Evolutionary conservation across 2,113 vertebrate genomes (phyloP), one percentile per base, ranked within the genome.

Genomic region (Gadus macrocephalus): DNA sequence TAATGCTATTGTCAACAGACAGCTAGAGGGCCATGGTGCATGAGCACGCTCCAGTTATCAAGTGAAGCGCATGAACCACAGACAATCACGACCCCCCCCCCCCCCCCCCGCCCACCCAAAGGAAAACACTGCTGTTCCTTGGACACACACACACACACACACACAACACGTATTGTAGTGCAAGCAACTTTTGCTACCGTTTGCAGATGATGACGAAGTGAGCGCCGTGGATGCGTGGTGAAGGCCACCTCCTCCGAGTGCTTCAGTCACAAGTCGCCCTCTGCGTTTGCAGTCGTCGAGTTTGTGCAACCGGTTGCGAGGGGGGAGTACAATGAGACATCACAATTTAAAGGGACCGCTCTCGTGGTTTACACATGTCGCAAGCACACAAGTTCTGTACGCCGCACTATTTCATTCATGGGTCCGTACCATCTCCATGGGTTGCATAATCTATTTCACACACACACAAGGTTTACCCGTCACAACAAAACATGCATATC

Each of bases 1-100:
- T 68, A 66, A 69, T 31, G 73, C 83, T 80, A 82, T 87, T 80
- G 77, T 85, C 75, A 78, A 81, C 49, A 69, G 76, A 79, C 73
- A 75, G 81, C 82, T 67, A 66, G 68, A 84, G 87, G 85, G 88
- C 78, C 79, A 81, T 75, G 78, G 49, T 75, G 79, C 59, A 74
- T 72, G 69, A 76, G 70, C 85, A 88, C 64, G 90, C 89, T 91
- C 90, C 83, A 92, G 83, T 90, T 91, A 90, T 77, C 88, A 91
- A 86, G 70, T 82, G 79, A 88, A 84, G 85, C 78, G 64, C 73
- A 15, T 81, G 76, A 79, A 70, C 4, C 80, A 59, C 38, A 20
- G 82, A 88, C 84, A 90, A 90, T 82, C 64, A 15, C 62, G 81
- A 78, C 77, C 80, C 81, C 83, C 82, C 80, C 83, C 74, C 73